phyloP scores from a whole-genome alignment of 2,113 vertebrate genomes.

The Daphoenositta chrysoptera region DNA sequence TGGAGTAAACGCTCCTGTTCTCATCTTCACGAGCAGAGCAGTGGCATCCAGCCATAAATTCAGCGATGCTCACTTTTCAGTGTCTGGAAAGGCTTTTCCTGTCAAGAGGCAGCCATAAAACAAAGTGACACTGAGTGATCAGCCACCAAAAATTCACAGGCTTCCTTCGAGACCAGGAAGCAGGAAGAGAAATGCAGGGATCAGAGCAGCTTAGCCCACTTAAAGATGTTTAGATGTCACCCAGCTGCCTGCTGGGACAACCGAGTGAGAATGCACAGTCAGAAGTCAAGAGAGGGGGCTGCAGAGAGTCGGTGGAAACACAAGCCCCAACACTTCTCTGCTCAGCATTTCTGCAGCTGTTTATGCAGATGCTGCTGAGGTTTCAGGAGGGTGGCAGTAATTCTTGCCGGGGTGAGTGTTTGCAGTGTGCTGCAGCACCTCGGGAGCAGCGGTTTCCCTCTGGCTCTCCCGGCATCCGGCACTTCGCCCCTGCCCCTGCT shows the following conservation, averaged over 20 bases:
- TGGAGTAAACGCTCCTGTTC: neutral
- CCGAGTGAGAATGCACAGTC: neutral
- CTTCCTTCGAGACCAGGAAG: neutral
- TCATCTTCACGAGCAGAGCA: neutral
- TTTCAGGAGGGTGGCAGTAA: neutral
- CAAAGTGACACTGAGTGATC: neutral
- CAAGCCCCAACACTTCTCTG: fast-evolving
- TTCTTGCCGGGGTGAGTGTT: neutral
- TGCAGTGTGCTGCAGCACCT: neutral
- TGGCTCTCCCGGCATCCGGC: neutral
- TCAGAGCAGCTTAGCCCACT: neutral
- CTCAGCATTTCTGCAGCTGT: neutral
- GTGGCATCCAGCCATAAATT: neutral
- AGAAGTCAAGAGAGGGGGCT: neutral
- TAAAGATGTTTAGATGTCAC: neutral
- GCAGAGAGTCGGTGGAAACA: neutral
- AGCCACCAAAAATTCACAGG: neutral
- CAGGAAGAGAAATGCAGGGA: neutral
- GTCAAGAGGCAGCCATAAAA: neutral
- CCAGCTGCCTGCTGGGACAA: neutral
- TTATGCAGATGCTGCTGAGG: neutral
- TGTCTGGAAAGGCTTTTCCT: neutral
- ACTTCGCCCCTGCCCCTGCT: fast-evolving
- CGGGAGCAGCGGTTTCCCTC: fast-evolving
- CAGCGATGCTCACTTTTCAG: neutral